A percentile compares a stretch with the other conserved stretches of the same genome.
Conservation (phyloP, 2,888 invertebrate species). For the Chydorus sphaericus region DNA sequence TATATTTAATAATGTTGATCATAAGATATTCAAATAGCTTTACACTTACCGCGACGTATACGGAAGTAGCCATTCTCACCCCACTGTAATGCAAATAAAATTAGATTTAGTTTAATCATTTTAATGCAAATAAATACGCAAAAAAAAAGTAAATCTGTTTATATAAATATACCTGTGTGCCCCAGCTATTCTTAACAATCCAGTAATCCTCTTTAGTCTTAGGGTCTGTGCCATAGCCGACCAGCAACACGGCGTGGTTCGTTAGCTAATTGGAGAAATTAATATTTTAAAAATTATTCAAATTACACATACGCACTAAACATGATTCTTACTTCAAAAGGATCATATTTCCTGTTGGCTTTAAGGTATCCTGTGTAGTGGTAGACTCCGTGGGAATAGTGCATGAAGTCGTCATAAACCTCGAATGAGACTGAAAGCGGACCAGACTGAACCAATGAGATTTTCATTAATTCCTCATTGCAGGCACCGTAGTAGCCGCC, state of each 20-base stretch:
- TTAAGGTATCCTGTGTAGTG: conserved; percentile 27
- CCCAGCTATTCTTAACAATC: conserved; percentile 17
- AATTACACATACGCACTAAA: neutral
- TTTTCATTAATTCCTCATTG: conserved; percentile 32
- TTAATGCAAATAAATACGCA: no score
- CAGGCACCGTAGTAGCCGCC: conserved; percentile 31
- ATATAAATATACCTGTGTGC: no score
- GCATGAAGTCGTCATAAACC: conserved; percentile 31
- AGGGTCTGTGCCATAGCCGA: conserved; percentile 32
- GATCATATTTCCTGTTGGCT: conserved; percentile 26
- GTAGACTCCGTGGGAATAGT: conserved; percentile 32
- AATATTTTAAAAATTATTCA: neutral
- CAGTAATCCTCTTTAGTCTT: conserved; percentile 24
- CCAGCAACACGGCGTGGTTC: conserved; percentile 34
- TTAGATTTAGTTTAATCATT: no score
- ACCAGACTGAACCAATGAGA: conserved; percentile 31
- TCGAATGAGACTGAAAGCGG: conserved; percentile 34
- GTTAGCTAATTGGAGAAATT: conserved; percentile 23
- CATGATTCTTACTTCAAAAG: conserved; percentile 26
- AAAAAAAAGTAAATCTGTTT: no score
- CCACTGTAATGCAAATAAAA: no score
- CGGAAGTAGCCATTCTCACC: conserved; percentile 16
- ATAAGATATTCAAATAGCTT: neutral
- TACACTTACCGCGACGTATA: conserved; percentile 11
- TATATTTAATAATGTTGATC: neutral